Evolutionary conservation across 1,140 invertebrate species (phyloP).

Genomic region (Apis laboriosa): DNA sequence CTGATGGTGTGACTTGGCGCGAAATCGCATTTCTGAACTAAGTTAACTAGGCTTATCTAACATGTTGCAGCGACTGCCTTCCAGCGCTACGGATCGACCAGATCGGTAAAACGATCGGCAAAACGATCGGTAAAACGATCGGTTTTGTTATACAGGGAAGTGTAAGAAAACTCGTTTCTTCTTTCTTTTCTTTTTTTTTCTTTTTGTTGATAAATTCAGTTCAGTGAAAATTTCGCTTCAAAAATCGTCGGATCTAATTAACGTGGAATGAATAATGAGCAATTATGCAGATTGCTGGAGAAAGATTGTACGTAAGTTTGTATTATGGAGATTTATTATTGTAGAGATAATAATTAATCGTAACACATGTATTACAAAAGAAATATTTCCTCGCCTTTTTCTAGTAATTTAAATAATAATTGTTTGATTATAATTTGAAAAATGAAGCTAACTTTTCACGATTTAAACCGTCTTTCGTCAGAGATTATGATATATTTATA

Average conservation of each 20-base stretch:
- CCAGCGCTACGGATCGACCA: neutral
- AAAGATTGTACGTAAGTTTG: neutral
- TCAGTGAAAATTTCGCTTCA: neutral
- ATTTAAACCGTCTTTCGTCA: too few species aligned
- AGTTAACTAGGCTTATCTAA: neutral
- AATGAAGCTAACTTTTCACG: too few species aligned
- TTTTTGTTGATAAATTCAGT: neutral
- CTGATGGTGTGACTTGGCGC: constrained; percentile 5
- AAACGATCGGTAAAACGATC: neutral
- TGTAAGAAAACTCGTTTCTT: neutral
- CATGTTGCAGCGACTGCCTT: neutral
- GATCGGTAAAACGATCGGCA: neutral
- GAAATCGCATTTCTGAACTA: neutral
- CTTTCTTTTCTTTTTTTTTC: too few species aligned
- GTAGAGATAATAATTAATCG: neutral
- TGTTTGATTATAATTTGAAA: too few species aligned
- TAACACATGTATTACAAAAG: neutral
- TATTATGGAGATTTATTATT: neutral
- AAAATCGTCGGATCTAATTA: neutral
- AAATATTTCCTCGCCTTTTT: neutral
- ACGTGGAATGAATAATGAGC: neutral
- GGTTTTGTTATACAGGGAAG: neutral
- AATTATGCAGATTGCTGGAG: neutral
- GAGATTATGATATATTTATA: too few species aligned
- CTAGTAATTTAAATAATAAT: too few species aligned